These are phyloP conservation scores for Tragulus kanchil DNA, from an alignment of 2,113 vertebrate species.

Conservation along the genomic window DNA sequence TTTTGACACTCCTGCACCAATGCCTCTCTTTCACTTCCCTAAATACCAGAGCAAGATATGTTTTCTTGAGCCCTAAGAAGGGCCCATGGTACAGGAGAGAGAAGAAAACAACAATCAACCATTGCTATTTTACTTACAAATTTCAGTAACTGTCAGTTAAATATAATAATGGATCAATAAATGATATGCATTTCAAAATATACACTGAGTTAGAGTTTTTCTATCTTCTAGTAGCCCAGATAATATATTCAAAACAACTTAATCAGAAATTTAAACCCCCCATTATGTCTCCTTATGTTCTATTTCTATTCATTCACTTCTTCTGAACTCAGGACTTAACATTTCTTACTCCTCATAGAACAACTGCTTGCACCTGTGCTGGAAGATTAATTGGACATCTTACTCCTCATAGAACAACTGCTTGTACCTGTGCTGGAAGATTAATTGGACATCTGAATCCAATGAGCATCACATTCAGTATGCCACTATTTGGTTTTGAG, in stretches of 20 bases:
- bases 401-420: not conserved
- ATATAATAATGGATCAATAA: not conserved
- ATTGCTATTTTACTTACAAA: not conserved
- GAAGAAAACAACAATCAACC: not conserved
- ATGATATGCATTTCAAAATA: not conserved
- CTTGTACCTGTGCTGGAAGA: not conserved
- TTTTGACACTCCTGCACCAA: slow-evolving; percentile 73
- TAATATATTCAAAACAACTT: not conserved
- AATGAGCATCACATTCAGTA: not conserved
- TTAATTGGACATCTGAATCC: not conserved
- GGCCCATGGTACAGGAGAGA: not conserved
- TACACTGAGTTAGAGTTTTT: not conserved
- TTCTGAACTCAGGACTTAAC: not conserved
- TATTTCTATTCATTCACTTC: not conserved
- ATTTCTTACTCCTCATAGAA: not conserved
- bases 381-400: not conserved
- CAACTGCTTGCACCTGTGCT: not conserved
- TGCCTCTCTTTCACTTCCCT: slow-evolving; percentile 58
- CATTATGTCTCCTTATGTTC: not conserved
- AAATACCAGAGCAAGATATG: slow-evolving; percentile 40
- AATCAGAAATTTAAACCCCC: not conserved
- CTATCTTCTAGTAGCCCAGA: not conserved
- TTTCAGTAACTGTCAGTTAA: not conserved
- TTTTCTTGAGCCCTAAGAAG: not conserved
- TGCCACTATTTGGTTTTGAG: not conserved